Base-by-base conservation (phyloP, 2,113 vertebrate species). In the Alethe castanea region DNA sequence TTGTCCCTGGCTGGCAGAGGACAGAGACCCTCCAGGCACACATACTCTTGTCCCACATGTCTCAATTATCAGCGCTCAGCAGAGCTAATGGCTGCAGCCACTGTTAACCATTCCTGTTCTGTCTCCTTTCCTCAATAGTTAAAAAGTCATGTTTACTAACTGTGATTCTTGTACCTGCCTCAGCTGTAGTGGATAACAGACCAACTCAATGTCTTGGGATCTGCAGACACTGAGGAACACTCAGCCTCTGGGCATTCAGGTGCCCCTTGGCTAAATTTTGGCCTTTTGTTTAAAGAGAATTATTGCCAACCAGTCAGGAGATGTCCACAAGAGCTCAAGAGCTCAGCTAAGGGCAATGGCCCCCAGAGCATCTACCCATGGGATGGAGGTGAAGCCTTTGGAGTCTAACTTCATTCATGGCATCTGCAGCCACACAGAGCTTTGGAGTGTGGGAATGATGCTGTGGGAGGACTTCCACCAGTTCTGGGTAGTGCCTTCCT, bases 331-430 rank as follows among this genome's bases (percentile, higher is more conserved):
- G 33, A 64, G 42, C 17, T 64, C 2, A 1, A 74, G 33, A 59
- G 38, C 14, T 56, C 44, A 18, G 23, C 66, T 53, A 9, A 45
- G 48, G 48, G 35, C 26, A 38, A 7, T 8, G 15, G 17, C 13
- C 50, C 19, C 25, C 66, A 7, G 12, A 44, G 6, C 22, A 12
- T 20, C 42, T 3, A 0, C 18, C 36, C 3, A 0, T 28, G 47
- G 54, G 22, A 36, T 36, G 57, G 26, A 81, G 14, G 13, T 12
- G 9, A 54, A 83, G 8, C 11, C n/a, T 33, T 48, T 1, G 0
- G 24, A 10, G 20, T 52, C 40, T 70, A n/a, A 13, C 12, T 62
- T 66, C n/a, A 19, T 4, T 67, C 33, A 48, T 44, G 11, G 3
- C 35, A 19, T 10, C 48, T 64, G 38, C 42, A 48, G 65, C 31